Conservation (phyloP, 1,140 invertebrate genomes). For the Grapholita molesta region DNA sequence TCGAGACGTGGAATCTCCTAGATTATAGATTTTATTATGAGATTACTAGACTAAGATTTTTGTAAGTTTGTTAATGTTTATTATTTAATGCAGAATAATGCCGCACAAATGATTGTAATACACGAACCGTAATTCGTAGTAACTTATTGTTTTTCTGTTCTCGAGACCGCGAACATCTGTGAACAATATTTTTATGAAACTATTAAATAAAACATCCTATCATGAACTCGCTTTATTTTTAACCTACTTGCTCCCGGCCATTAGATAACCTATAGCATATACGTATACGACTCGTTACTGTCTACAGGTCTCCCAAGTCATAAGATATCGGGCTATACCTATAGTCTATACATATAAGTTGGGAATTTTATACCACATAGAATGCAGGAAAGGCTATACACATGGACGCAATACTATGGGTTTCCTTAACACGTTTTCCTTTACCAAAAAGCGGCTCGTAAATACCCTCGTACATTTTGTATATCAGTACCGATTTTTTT, state of each 20-base stretch:
- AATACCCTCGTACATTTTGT: too few relatives aligned
- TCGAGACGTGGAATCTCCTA: slow-evolving; percentile 59
- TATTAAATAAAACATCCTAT: slow-evolving; percentile 61
- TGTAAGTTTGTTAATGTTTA: slow-evolving; percentile 56
- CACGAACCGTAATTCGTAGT: slow-evolving; percentile 65
- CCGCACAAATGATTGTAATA: slow-evolving; percentile 63
- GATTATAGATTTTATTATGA: slow-evolving; percentile 53
- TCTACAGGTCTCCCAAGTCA: too few relatives aligned
- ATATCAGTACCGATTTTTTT: too few relatives aligned
- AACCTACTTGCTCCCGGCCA: neutral
- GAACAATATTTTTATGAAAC: slow-evolving; percentile 63
- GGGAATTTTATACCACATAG: too few relatives aligned
- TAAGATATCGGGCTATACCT: too few relatives aligned
- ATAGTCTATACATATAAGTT: too few relatives aligned
- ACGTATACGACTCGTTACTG: too few relatives aligned
- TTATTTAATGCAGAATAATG: slow-evolving; percentile 46
- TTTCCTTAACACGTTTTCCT: too few relatives aligned
- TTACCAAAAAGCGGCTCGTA: too few relatives aligned
- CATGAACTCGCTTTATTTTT: slow-evolving; percentile 15
- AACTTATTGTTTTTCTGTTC: slow-evolving; percentile 71
- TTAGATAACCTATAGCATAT: too few relatives aligned
- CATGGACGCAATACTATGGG: too few relatives aligned
- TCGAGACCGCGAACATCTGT: slow-evolving; percentile 53
- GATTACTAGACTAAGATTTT: slow-evolving; percentile 55
- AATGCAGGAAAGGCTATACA: too few relatives aligned